Evolutionary conservation across 2,888 invertebrate species (phyloP).

Genomic region (Agrochola lota): DNA sequence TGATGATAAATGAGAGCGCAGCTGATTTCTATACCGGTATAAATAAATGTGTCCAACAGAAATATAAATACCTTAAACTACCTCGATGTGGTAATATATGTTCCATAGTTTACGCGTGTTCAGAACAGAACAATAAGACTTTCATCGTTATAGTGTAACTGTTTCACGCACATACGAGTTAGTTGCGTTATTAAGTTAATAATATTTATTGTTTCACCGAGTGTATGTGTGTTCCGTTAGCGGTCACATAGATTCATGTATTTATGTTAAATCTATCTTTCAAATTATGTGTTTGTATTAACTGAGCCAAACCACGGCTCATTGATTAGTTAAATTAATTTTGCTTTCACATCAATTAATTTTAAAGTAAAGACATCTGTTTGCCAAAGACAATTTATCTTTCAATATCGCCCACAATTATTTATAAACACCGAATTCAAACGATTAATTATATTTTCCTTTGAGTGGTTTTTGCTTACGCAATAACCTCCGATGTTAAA

Average conservation of each 20-base stretch:
- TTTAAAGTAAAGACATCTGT: constrained; percentile 42
- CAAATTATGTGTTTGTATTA: constrained; percentile 31
- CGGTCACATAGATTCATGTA: neutral
- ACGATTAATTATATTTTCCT: constrained; percentile 36
- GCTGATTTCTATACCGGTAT: neutral
- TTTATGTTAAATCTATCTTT: constrained; percentile 18
- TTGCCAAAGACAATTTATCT: constrained; percentile 33
- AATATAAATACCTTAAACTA: neutral
- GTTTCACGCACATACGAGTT: neutral
- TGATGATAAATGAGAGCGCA: neutral
- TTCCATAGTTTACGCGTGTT: neutral
- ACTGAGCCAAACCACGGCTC: constrained; percentile 5
- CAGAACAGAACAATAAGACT: constrained; percentile 19
- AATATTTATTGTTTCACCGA: constrained; percentile 18
- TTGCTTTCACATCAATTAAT: constrained; percentile 33
- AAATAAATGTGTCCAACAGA: neutral
- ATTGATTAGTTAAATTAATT: constrained; percentile 47
- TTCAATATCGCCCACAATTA: constrained; percentile 40
- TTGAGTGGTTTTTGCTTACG: constrained; percentile 5
- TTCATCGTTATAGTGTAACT: constrained; percentile 11
- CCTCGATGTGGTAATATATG: neutral
- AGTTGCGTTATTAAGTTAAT: constrained; percentile 25
- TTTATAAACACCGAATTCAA: constrained; percentile 38
- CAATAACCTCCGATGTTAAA: neutral
- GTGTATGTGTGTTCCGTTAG: constrained; percentile 8